phyloP scores from a whole-genome alignment of 2,113 vertebrate genomes.

The Piaya cayana region DNA sequence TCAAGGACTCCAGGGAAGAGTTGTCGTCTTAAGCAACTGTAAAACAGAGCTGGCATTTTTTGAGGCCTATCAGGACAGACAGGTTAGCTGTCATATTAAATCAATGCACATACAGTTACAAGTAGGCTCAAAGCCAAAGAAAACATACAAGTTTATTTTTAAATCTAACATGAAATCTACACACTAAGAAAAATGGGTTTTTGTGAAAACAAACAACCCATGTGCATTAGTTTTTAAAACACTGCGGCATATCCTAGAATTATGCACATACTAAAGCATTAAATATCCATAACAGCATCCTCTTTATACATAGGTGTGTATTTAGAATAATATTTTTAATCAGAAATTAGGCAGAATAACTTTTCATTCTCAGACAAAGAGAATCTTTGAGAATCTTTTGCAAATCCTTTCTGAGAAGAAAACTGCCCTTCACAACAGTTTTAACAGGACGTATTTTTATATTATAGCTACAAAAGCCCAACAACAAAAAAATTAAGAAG shows the following conservation, averaged over 20 bases:
- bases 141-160: background rate
- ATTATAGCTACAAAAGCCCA: background rate
- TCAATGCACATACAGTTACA: background rate
- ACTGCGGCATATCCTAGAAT: background rate
- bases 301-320: background rate
- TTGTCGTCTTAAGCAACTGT: background rate
- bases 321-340: background rate
- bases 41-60: background rate
- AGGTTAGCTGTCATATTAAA: slow-evolving; percentile 38
- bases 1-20: background rate
- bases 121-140: slow-evolving; percentile 5
- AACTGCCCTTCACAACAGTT: background rate
- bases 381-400: no score
- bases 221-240: background rate
- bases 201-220: background rate
- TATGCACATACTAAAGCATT: background rate
- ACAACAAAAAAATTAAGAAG: background rate
- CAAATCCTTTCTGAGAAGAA: no score
- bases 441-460: background rate
- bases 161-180: background rate
- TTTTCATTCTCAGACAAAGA: background rate
- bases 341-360: background rate
- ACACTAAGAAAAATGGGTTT: background rate
- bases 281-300: background rate
- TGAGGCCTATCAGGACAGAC: background rate